Evolutionary conservation across 35 echinoderm and acorn worm species (phyloP), one percentile per base, ranked within the genome.

Genomic region (Eucidaris tribuloides): DNA sequence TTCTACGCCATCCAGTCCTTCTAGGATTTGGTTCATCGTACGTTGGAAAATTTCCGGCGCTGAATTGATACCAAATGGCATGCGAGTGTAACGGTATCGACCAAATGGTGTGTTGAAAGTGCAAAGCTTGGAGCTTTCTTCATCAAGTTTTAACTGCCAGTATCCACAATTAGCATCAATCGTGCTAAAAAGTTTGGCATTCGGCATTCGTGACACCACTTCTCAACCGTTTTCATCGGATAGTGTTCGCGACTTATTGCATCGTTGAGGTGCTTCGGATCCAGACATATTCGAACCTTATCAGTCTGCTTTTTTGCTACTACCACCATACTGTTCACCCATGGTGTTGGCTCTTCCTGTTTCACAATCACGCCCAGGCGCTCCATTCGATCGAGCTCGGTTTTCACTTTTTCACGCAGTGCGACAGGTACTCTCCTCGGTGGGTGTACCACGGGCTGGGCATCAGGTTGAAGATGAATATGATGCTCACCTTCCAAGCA

Each of bases 101-200:
- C 92, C 84, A 49, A 77, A 88, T 17, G 90, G 90, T 61, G 84
- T 82, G 4, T 87, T 84, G 86, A 94, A 94, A 18, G 80, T 89
- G 9, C 80, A 89, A 0, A 89, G 60, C 35, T 64, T 64, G 3
- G 64, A 5, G 32, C 59, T 52, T 27, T 89, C 35, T 61, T n/a
- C 24, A 20, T 42, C 30, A 23, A 89, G 72, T 14, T 13, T 27
- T 7, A 83, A 71, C 44, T 89, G 62, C 56, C 56, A 83, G 49
- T 81, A 88, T 41, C 78, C 77, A 84, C 42, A 55, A 45, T 88
- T 88, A 37, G 79, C 56, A 49, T 82, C 86, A 45, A 81, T 36
- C 45, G 81, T 88, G 13, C 76, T 42, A 42, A 82, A 88, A 36
- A 83, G 17, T 78, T 88, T 65, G 4, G 78, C 76, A 31, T 77